phyloP scores from a whole-genome alignment of 2,113 vertebrate species.

The Narcine bancroftii region DNA sequence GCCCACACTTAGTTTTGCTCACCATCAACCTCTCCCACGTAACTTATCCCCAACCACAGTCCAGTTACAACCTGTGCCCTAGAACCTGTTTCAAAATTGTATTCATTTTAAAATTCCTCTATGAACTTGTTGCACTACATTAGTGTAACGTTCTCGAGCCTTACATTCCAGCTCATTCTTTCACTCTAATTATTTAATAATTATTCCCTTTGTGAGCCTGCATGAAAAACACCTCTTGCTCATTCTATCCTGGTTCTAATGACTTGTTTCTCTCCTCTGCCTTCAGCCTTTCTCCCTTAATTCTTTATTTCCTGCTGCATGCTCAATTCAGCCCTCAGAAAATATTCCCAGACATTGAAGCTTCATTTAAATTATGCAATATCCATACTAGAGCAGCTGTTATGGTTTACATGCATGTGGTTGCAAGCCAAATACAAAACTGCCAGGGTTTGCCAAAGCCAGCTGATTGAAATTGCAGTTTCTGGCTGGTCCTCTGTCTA shows the following conservation, averaged over 20 bases:
- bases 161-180: neutral
- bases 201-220: neutral
- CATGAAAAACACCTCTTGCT: neutral
- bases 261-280: neutral
- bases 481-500: neutral
- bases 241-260: neutral
- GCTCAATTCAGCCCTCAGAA: neutral
- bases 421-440: neutral
- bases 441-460: neutral
- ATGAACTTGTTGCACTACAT: neutral
- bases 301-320: conserved; percentile 19
- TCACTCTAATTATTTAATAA: too few relatives aligned
- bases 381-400: neutral
- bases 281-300: conserved; percentile 4
- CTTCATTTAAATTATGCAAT: conserved; percentile 18
- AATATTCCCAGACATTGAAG: neutral
- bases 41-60: neutral
- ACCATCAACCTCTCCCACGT: neutral
- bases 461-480: neutral
- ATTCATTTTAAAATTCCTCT: neutral
- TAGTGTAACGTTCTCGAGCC: neutral
- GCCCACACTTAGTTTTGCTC: neutral
- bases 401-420: conserved; percentile 3
- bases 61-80: neutral
- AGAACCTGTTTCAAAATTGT: neutral